Conservation (phyloP, 2,888 invertebrate species). For the Pterostichus niger region DNA sequence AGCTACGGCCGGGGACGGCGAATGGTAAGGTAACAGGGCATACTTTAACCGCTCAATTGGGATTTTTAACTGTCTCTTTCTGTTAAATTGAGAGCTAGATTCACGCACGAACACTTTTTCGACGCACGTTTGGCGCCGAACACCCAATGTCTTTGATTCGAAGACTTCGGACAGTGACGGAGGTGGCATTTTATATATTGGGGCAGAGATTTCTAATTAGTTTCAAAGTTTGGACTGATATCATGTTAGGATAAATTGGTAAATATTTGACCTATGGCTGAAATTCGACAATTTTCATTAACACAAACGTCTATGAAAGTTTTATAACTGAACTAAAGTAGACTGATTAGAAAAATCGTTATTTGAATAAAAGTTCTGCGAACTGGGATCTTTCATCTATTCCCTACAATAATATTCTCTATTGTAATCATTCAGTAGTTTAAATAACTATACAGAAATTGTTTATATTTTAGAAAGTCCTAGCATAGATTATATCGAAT, state of each 20-base stretch:
- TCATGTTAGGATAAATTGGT: neutral
- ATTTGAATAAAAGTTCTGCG: too few species aligned
- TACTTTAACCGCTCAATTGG: constrained; percentile 62
- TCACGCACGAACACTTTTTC: constrained; percentile 56
- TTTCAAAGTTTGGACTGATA: constrained; percentile 34
- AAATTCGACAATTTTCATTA: too few species aligned
- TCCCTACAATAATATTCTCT: too few species aligned
- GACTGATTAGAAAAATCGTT: too few species aligned
- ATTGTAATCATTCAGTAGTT: too few species aligned
- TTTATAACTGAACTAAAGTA: too few species aligned
- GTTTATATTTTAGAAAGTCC: too few species aligned
- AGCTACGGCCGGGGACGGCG: neutral
- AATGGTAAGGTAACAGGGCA: constrained; percentile 10
- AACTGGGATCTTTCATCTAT: too few species aligned
- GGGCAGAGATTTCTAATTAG: constrained; percentile 14
- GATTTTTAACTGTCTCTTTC: constrained; percentile 61
- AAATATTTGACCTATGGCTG: too few species aligned
- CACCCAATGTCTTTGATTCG: constrained; percentile 20
- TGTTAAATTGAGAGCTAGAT: constrained; percentile 47
- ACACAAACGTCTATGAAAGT: too few species aligned
- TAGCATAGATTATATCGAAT: too few species aligned
- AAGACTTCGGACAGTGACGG: constrained; percentile 32
- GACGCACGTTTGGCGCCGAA: constrained; percentile 34
- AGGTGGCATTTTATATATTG: constrained; percentile 27
- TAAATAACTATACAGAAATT: too few species aligned